Evolutionary conservation across 1,140 invertebrate genomes (phyloP), one percentile per base, ranked within the genome.

Genomic region (Drosophila biarmipes): DNA sequence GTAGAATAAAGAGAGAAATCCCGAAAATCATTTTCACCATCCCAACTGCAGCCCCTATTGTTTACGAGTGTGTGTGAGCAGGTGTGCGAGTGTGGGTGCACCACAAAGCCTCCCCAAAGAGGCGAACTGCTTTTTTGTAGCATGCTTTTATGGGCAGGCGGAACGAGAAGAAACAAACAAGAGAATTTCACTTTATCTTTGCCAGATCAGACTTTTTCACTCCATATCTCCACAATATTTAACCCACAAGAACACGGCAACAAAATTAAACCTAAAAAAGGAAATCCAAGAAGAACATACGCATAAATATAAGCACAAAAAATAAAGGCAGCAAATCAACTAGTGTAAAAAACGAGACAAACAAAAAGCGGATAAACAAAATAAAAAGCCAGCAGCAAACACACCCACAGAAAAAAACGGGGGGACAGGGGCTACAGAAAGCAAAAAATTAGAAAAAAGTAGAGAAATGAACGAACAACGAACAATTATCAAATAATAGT

Each of bases 191-290:
- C 48, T 68, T 69, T 55, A 69, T 67, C 66, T 68, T 67, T 14
- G 24, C 48, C 66, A 69, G 49, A 69, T 68, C 62, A 69, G 62
- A 40, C 49, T 19, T 43, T 43, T 29, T 24, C 6, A 4, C 21
- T n/a, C 57, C 17, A 34, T 27, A 55, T 74, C 62, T 7, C 57
- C 64, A 48, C 58, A 69, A 84, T 82, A 84, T 84, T 84, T 84
- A 84, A 77, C 75, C 74, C 76, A 86, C 81, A 85, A 86, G 80
- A 85, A 85, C 80, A 81, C 71, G 78, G 81, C 81, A 85, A 85
- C 81, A 85, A 85, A 85, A 74, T 85, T 80, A 85, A 86, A 80
- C 12, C 48, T 67, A 48, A n/a, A 61, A 34, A 42, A 52, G 63
- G 31, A 81, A 81, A 85, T 77, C 56, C 68, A 80, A 63, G 56